phyloP scores from a whole-genome alignment of 1,140 invertebrate genomes.

The Reticulitermes speratus region DNA sequence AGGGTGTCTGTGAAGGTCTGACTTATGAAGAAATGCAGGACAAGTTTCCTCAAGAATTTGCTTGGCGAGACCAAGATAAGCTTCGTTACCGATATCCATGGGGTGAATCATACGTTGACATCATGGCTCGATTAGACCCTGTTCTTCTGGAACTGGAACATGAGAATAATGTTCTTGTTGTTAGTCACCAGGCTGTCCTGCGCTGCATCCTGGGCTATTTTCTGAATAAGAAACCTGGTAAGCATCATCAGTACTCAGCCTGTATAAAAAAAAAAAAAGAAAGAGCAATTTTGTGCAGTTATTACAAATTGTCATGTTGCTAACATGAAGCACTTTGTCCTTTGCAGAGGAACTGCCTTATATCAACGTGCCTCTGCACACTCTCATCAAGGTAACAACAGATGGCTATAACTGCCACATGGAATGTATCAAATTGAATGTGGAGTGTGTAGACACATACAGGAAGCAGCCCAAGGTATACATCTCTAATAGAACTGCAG shows the following conservation, averaged over 20 bases:
- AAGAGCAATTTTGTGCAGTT: too few relatives aligned
- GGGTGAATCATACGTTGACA: conserved; percentile 87
- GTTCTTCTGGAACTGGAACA: conserved; percentile 78
- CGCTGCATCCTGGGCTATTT: conserved; percentile 92
- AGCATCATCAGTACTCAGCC: conserved; percentile 35
- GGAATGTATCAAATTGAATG: conserved; percentile 75
- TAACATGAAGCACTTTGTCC: neutral
- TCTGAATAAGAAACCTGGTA: conserved; percentile 75
- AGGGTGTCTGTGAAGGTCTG: conserved; percentile 90
- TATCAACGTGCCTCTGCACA: conserved; percentile 88
- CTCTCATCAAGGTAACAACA: conserved; percentile 81
- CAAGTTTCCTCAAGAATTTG: conserved; percentile 86
- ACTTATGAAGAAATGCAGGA: conserved; percentile 93
- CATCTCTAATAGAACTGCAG: neutral
- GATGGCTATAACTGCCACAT: conserved; percentile 80
- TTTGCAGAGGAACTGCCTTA: conserved; percentile 81
- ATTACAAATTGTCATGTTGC: too few relatives aligned
- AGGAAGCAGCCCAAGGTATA: conserved; percentile 63
- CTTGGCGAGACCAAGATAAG: conserved; percentile 87
- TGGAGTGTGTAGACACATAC: conserved; percentile 85
- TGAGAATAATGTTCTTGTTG: conserved; percentile 81
- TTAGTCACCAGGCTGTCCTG: conserved; percentile 88
- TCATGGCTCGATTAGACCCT: conserved; percentile 79
- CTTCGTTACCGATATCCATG: conserved; percentile 89
- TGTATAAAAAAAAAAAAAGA: too few relatives aligned